Conservation (phyloP, 2,797 vertebrate species). For the Staurois parvus region DNA sequence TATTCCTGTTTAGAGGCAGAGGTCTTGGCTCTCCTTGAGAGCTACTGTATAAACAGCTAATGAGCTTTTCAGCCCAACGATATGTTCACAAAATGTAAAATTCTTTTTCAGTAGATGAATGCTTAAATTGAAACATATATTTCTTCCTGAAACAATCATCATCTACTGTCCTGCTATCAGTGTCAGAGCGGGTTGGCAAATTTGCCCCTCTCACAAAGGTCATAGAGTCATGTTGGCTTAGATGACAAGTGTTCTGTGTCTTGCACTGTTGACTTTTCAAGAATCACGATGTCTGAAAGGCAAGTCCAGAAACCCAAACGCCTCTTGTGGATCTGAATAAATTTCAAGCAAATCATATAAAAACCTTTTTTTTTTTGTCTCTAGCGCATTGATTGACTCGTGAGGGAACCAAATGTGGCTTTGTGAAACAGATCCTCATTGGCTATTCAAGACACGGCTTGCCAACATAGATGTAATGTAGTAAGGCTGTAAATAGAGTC, state of each 20-base stretch:
- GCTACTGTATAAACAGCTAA: not conserved
- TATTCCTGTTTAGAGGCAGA: not conserved
- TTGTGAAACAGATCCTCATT: conserved; percentile 9
- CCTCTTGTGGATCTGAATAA: not conserved
- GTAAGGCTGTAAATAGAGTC: conserved; percentile 17
- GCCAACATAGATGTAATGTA: conserved; percentile 6
- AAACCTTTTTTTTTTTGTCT: not conserved
- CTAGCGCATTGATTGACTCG: not conserved
- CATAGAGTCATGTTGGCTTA: not conserved
- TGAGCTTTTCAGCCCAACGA: not conserved
- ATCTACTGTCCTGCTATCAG: not conserved
- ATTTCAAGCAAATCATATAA: not conserved
- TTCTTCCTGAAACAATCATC: not conserved
- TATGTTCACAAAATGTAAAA: not conserved
- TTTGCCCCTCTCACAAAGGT: not conserved
- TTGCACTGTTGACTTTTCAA: not conserved
- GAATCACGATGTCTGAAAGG: not conserved
- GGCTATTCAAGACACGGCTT: conserved; percentile 20
- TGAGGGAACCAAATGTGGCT: not conserved
- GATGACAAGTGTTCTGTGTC: not conserved
- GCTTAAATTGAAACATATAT: not conserved
- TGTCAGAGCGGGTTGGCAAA: not conserved
- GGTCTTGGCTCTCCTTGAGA: not conserved
- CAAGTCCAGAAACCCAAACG: not conserved
- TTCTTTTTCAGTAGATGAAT: not conserved